These are phyloP conservation scores for Phengaris alcon DNA, from an alignment of 2,888 invertebrate species.

Conservation along the genomic window DNA sequence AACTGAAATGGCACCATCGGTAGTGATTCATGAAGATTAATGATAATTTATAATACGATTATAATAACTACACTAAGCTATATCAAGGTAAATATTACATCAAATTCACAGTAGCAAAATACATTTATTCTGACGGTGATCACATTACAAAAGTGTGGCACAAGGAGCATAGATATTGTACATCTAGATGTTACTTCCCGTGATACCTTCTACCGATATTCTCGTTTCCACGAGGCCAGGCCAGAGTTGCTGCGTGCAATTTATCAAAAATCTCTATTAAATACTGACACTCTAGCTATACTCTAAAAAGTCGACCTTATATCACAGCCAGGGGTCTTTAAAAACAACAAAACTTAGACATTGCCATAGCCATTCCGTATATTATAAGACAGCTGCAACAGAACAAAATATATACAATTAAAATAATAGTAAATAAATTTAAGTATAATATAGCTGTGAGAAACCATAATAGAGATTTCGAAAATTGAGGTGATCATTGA, in stretches of 20 bases:
- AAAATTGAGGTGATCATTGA: slow-evolving; percentile 1
- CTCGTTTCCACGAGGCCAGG: slow-evolving; percentile 80
- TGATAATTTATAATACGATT: slow-evolving; percentile 10
- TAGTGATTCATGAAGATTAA: not conserved
- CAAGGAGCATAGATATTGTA: slow-evolving; percentile 40
- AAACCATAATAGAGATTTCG: slow-evolving; percentile 25
- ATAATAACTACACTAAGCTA: slow-evolving; percentile 27
- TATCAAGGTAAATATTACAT: slow-evolving; percentile 28
- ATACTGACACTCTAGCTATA: slow-evolving; percentile 36
- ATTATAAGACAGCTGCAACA: slow-evolving; percentile 76
- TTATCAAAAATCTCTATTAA: slow-evolving; percentile 52
- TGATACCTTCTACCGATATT: slow-evolving; percentile 81
- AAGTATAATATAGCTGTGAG: slow-evolving; percentile 34
- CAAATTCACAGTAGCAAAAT: slow-evolving; percentile 35
- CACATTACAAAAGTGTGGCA: slow-evolving; percentile 42
- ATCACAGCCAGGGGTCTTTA: slow-evolving; percentile 72
- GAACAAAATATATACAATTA: slow-evolving; percentile 53
- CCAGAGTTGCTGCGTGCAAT: slow-evolving; percentile 79
- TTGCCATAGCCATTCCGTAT: slow-evolving; percentile 77
- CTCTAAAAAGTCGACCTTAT: slow-evolving; percentile 55
- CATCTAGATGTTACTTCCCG: slow-evolving; percentile 79
- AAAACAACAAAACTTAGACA: slow-evolving; percentile 71
- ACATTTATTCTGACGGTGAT: slow-evolving; percentile 33
- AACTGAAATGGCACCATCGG: slow-evolving; percentile 27
- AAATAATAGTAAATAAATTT: slow-evolving; percentile 32